Evolutionary conservation across 2,888 invertebrate species (phyloP).

Genomic region (Patella ulyssiponensis): DNA sequence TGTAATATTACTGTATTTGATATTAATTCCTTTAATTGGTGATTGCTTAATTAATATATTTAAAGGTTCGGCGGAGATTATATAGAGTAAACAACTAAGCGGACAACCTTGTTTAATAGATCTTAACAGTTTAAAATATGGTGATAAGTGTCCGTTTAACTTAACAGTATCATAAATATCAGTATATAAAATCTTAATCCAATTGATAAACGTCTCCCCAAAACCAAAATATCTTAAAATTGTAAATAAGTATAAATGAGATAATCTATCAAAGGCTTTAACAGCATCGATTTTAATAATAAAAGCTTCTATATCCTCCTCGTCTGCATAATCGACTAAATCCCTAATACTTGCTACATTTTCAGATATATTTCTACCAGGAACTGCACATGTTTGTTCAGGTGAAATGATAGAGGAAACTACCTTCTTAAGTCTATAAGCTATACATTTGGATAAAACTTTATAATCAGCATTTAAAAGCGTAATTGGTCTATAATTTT

Average conservation of each 20-base stretch:
- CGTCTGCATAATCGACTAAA: slow-evolving; percentile 40
- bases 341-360: slow-evolving; percentile 41
- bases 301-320: slow-evolving; percentile 35
- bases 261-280: slow-evolving; percentile 48
- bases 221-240: slow-evolving; percentile 13
- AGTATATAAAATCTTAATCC: slow-evolving; percentile 18
- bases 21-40: background rate
- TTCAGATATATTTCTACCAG: slow-evolving; percentile 43
- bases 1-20: slow-evolving; percentile 2
- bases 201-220: slow-evolving; percentile 13
- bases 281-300: slow-evolving; percentile 46
- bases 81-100: background rate
- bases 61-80: background rate
- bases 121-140: background rate
- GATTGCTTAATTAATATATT: background rate
- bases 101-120: background rate
- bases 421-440: slow-evolving; percentile 36
- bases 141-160: slow-evolving; percentile 38
- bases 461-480: slow-evolving; percentile 45
- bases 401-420: slow-evolving; percentile 33
- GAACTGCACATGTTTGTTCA: slow-evolving; percentile 45
- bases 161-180: slow-evolving; percentile 37
- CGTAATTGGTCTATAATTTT: slow-evolving; percentile 46
- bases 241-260: slow-evolving; percentile 37
- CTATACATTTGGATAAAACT: slow-evolving; percentile 42